These are phyloP conservation scores for Rhinogobio ventralis DNA, from an alignment of 2,797 vertebrate species.

Conservation along the genomic window DNA sequence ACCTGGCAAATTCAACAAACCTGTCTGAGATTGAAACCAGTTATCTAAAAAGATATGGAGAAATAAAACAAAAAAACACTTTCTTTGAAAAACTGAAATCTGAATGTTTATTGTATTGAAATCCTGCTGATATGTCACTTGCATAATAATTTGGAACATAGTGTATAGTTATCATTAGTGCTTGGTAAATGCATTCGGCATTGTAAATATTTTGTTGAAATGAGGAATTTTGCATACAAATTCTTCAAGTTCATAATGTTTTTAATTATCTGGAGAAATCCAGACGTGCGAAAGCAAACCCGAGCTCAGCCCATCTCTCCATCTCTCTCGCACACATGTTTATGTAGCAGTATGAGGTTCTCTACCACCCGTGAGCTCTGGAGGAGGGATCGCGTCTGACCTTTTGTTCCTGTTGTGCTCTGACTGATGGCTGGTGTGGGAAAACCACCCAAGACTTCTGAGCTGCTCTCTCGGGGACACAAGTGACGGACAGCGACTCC, in stretches of 20 bases:
- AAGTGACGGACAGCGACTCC: conserved; percentile 4
- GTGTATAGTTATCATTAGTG: background rate
- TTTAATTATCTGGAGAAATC: background rate
- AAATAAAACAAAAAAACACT: no score
- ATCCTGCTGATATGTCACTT: no score
- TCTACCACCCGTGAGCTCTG: conserved; percentile 16
- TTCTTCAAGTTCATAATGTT: background rate
- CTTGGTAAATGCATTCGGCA: background rate
- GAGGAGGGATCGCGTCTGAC: conserved; percentile 8
- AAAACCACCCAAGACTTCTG: conserved; percentile 43
- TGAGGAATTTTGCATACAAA: background rate
- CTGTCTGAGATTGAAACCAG: no score
- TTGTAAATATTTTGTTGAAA: background rate
- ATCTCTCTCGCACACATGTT: background rate
- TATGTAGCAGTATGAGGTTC: background rate
- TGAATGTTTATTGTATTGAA: no score
- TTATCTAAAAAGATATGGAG: no score
- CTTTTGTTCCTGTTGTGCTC: conserved; percentile 34
- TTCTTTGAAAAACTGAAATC: no score
- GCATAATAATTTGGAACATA: no score
- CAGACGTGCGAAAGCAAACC: background rate
- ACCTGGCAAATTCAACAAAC: no score
- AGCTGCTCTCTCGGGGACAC: conserved; percentile 1
- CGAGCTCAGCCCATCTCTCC: background rate
- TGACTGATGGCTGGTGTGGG: conserved; percentile 43